Base-by-base conservation (phyloP, 2,888 invertebrate genomes). In the Acrobasis suavella region DNA sequence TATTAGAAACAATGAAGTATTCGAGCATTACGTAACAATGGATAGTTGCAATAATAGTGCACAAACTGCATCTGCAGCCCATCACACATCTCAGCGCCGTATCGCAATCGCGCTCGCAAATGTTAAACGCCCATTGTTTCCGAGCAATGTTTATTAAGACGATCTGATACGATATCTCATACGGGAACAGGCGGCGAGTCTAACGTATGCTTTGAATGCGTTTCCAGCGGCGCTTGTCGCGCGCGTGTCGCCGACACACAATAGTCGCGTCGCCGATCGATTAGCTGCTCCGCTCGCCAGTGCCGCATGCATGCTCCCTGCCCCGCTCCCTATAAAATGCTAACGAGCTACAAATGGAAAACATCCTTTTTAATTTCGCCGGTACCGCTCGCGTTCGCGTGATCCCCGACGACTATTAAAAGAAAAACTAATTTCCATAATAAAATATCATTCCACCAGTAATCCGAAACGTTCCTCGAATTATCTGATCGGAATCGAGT, bases 401-500 rank as follows among this genome's bases (percentile, higher is more conserved):
- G 91, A 83, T 81, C 81, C 75, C 74, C 74, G 73, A 74, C 78
- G 76, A 78, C 86, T 87, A 85, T 89, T 90, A 89, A 89, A 91
- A 89, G 82, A 87, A 89, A 86, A 89, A 86, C 88, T 85, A 87
- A 91, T 91, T 88, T 89, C 84, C 89, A 89, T 89, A 89, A 86
- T 86, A 85, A 88, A 89, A 87, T 82, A 86, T 84, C 82, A 82
- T 84, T 81, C 80, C 76, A 74, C 69, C 78, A 66, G 76, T 72
- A 78, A 80, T 79, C 76, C 76, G 77, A 75, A 76, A 73, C 73
- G 78, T 81, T 81, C 76, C 73, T 75, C 75, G 79, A 77, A 82
- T 82, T 85, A 87, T 89, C 86, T 82, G 87, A 90, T 91, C 86
- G 84, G 86, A 86, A 86, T 85, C 82, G 83, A 89, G 83, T 89